Percentiles rank a stretch among this genome's conserved stretches.
Conservation (phyloP, 2,113 vertebrate genomes). For the Dasypus novemcinctus region DNA sequence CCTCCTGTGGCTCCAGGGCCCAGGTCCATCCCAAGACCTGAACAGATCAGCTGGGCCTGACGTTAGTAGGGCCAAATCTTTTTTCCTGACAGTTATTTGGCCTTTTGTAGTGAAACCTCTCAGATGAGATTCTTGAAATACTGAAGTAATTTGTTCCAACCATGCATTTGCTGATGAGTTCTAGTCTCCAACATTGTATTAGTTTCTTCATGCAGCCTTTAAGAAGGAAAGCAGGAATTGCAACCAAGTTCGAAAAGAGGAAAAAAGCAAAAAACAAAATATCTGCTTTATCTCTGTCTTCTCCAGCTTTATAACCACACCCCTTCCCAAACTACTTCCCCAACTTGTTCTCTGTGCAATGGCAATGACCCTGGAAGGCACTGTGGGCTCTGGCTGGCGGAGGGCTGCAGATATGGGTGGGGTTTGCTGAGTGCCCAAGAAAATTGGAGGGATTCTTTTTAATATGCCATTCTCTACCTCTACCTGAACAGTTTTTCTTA, state of each 20-base stretch:
- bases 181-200: neutral
- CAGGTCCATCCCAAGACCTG: neutral
- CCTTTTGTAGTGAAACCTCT: neutral
- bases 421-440: accelerated
- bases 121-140: slow-evolving; percentile 37
- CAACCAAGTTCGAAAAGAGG: neutral
- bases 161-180: slow-evolving; percentile 4
- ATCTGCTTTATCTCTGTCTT: neutral
- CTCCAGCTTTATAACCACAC: neutral
- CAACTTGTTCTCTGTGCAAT: neutral
- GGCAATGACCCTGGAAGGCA: neutral
- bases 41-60: neutral
- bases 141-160: neutral
- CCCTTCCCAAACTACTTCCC: accelerated
- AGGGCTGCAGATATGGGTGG: neutral
- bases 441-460: neutral
- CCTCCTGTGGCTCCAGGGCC: neutral
- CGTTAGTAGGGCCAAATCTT: neutral
- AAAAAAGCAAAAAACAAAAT: neutral
- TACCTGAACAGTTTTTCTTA: neutral
- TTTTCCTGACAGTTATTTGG: slow-evolving; percentile 9
- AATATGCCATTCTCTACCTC: neutral
- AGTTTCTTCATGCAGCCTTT: neutral
- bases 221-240: neutral
- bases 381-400: neutral